A percentile compares a stretch with the other conserved stretches of the same genome.
phyloP scores from a whole-genome alignment of 2,113 vertebrate genomes.

The Callithrix jacchus region DNA sequence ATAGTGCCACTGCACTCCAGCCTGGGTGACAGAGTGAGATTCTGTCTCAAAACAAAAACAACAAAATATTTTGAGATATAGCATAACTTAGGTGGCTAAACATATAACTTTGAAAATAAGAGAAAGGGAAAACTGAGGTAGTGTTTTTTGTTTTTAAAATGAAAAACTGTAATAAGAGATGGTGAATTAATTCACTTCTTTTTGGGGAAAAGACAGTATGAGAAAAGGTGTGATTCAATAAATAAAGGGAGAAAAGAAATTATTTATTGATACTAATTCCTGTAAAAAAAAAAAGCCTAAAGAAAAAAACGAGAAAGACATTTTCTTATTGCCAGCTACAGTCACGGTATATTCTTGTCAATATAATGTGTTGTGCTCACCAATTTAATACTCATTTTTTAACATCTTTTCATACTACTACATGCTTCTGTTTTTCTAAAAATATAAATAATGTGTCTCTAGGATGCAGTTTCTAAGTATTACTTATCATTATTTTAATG shows the following conservation, averaged over 20 bases:
- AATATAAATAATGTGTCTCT: background rate
- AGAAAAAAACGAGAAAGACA: background rate
- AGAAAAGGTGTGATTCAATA: background rate
- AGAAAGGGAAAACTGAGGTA: background rate
- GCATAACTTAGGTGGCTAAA: background rate
- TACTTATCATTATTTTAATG: slow-evolving; percentile 37
- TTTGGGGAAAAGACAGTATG: background rate
- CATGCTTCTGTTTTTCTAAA: background rate
- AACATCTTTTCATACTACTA: slow-evolving; percentile 1
- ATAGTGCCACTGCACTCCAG: no score
- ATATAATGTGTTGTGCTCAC: background rate
- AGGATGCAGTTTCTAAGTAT: background rate
- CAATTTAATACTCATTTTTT: background rate
- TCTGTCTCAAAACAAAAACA: no score
- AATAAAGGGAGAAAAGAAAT: background rate
- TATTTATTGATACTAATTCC: background rate
- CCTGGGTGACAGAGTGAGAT: no score
- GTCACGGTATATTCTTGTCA: background rate
- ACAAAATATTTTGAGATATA: background rate
- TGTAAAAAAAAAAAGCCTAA: background rate
- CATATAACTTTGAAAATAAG: background rate
- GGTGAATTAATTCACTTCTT: background rate
- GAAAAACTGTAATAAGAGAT: background rate
- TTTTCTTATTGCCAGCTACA: background rate
- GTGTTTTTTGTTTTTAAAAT: background rate